Base-by-base conservation (phyloP, 2,888 invertebrate genomes). In the Hyles lineata region DNA sequence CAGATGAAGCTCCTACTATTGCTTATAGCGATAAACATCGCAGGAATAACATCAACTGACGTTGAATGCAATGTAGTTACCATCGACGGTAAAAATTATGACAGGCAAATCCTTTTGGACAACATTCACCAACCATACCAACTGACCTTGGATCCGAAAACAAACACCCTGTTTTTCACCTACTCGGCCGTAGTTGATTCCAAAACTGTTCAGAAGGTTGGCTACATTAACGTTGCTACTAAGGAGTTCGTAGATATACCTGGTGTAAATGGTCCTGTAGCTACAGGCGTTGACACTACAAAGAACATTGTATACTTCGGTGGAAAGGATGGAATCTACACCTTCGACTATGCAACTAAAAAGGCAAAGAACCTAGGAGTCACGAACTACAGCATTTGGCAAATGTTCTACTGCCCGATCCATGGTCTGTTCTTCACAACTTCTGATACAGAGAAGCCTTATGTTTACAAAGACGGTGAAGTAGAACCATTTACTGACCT, bases 151-250 rank as follows among this genome's bases (percentile, higher is more conserved):
- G 91, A 93, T 74, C 86, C 89, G 55, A 82, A 87, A n/a, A 91
- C 86, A 2, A 88, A 89, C 71, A 87, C 83, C 2, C 71, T 93
- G 35, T 92, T 90, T 80, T 92, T 90, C 74, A 92, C 92, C 74
- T 89, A 83, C 71, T 80, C 82, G 0, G 73, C 80, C 2, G 77
- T 80, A 52, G 52, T 70, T 0, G 59, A 71, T 3, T 75, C 75
- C 1, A 73, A 75, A 69, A 72, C 73, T 5, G 72, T 70, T 19
- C 91, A 91, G 63, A 79, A 83, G 77, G 80, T 87, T 11, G 89
- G 85, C 0, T 89, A 84, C 71, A 70, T 92, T 1, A 88, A 88
- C 75, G 75, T 92, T 1, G 88, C 89, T 72, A 90, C 85, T 0
- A 83, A 85, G 55, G 83, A 84, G 1, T 87, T 79, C 15, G 82